Percentiles rank a stretch among this genome's conserved stretches.
Conservation (phyloP, 2,888 invertebrate species). For the Frankliniella fusca region DNA sequence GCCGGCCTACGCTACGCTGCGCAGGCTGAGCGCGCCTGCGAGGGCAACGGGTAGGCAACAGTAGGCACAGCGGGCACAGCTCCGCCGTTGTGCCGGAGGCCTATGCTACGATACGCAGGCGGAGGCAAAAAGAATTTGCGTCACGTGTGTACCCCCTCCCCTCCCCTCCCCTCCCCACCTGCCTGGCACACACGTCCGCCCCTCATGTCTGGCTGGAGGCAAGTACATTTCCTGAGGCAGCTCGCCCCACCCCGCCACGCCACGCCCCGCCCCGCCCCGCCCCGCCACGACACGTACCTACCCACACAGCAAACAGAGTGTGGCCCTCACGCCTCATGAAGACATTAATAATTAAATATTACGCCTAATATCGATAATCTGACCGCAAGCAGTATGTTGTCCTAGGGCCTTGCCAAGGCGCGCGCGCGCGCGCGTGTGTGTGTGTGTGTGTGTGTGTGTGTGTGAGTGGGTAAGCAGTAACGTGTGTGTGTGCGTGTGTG, state of each 20-base stretch:
- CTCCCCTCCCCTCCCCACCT: too few species aligned
- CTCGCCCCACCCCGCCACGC: neutral
- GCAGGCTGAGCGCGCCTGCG: neutral
- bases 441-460: neutral
- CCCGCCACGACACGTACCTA: neutral
- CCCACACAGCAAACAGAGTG: neutral
- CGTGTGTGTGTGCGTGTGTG: neutral
- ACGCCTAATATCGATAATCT: too few species aligned
- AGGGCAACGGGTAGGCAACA: neutral
- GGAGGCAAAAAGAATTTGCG: neutral
- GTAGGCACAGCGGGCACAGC: too few species aligned
- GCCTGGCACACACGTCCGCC: too few species aligned
- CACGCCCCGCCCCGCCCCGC: neutral
- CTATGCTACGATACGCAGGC: neutral
- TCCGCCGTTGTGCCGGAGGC: neutral
- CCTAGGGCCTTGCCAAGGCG: neutral
- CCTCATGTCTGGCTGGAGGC: neutral
- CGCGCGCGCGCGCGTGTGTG: neutral
- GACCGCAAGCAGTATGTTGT: too few species aligned
- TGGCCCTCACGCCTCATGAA: too few species aligned
- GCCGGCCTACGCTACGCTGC: neutral
- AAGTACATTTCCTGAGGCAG: neutral
- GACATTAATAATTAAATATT: too few species aligned
- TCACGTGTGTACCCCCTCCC: too few species aligned
- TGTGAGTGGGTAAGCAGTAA: neutral